Base-by-base conservation (phyloP, 2,113 vertebrate species). In the Erythrolamprus reginae region DNA sequence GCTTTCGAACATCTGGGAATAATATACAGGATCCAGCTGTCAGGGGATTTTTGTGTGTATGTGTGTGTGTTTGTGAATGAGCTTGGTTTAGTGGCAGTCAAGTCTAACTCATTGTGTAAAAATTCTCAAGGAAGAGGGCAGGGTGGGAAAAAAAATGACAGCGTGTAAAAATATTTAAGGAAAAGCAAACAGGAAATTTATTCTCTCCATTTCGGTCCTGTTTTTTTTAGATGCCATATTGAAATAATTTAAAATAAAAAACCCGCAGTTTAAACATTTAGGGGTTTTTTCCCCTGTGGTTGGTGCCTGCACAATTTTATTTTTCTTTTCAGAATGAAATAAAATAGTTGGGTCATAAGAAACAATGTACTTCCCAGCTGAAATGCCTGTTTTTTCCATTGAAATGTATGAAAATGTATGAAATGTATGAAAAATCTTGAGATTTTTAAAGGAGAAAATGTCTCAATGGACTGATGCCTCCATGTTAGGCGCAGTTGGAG, bases 121-220 rank as follows among this genome's bases (percentile, higher is more conserved):
- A 96, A 96, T 95, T 94, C 95, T 90, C 96, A 95, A 97, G 97
- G 97, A 97, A 97, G 94, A 97, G 95, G 97, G 96, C 92, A 96
- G 97, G 96, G 97, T 97, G 97, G 97, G 96, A 95, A 97, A 96
- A 96, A 96, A 97, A 95, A 92, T 96, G 96, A 96, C 96, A 94
- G 95, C 93, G 89, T 77, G 38, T 95, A 92, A 95, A 97, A 97
- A 93, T 94, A 96, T 96, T 96, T 91, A 95, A 94, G 95, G 96
- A 95, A 93, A 95, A 96, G 95, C 92, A 93, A 95, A 95, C 95
- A 96, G 96, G 96, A 96, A 92, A 94, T 51, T 93, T 94, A 96
- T 95, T 95, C 96, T 95, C 96, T 96, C 95, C 96, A 92, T 95
- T 94, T 94, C 94, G 96, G 92, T 91, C 28, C 88, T 77, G 65